Percentiles rank a stretch among this genome's conserved stretches.
phyloP scores from a whole-genome alignment of 2,113 vertebrate genomes.

The Bostrychus sinensis region DNA sequence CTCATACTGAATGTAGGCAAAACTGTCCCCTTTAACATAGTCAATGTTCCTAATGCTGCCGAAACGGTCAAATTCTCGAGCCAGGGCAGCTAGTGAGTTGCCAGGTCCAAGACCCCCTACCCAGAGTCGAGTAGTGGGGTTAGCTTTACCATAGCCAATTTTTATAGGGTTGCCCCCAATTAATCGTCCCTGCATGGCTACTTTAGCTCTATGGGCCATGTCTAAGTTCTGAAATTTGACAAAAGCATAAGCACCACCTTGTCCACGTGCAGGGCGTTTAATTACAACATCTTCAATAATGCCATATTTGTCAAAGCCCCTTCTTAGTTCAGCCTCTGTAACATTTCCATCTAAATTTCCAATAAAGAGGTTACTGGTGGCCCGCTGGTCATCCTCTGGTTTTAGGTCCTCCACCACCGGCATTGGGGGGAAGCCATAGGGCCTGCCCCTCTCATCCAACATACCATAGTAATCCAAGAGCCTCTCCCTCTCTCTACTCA shows the following conservation, averaged over 20 bases:
- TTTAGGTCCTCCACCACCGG: slow-evolving; percentile 92
- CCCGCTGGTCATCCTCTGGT: slow-evolving; percentile 95
- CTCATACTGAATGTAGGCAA: slow-evolving; percentile 97
- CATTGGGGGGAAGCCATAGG: slow-evolving; percentile 81
- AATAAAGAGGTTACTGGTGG: slow-evolving; percentile 95
- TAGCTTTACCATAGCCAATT: slow-evolving; percentile 96
- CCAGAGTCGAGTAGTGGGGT: slow-evolving; percentile 96
- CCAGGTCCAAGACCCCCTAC: slow-evolving; percentile 92
- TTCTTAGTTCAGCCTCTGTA: slow-evolving; percentile 88
- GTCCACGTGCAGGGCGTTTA: slow-evolving; percentile 89
- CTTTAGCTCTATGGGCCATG: slow-evolving; percentile 96
- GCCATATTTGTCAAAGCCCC: slow-evolving; percentile 96
- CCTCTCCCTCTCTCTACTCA: slow-evolving; percentile 86
- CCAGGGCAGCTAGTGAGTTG: slow-evolving; percentile 90
- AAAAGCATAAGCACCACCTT: slow-evolving; percentile 94
- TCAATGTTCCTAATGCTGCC: slow-evolving; percentile 97
- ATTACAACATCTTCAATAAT: slow-evolving; percentile 97
- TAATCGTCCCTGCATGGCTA: slow-evolving; percentile 95
- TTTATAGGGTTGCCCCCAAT: slow-evolving; percentile 95
- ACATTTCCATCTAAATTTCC: slow-evolving; percentile 95
- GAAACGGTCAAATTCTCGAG: slow-evolving; percentile 96
- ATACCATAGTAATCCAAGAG: slow-evolving; percentile 92
- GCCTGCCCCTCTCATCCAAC: slow-evolving; percentile 90
- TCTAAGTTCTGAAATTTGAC: slow-evolving; percentile 98
- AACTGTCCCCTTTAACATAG: slow-evolving; percentile 96